phyloP scores from a whole-genome alignment of 2,113 vertebrate genomes.

The Forbesichthys papilliferus region DNA sequence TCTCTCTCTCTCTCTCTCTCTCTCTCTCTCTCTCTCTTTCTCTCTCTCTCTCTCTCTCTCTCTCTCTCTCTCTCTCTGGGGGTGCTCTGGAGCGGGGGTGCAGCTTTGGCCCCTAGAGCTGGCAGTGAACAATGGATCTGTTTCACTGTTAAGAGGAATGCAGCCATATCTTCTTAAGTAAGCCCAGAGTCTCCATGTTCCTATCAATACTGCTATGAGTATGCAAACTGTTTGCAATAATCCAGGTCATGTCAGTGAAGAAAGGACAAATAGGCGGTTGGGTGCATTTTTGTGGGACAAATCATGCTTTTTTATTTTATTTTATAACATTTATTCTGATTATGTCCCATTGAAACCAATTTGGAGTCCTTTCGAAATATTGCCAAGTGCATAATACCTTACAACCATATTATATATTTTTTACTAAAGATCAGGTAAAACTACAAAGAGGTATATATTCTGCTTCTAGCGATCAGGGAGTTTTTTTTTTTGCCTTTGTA shows the following conservation, averaged over 20 bases:
- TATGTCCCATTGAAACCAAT: background rate
- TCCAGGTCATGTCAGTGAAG: background rate
- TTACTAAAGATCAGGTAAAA: constrained; percentile 22
- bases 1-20: background rate
- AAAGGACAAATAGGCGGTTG: background rate
- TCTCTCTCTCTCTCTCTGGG: constrained; percentile 23
- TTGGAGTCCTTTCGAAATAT: background rate
- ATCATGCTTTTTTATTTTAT: background rate
- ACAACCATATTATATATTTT: constrained; percentile 25
- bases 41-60: background rate
- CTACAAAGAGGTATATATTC: constrained; percentile 18
- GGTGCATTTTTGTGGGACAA: background rate
- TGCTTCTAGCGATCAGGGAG: constrained; percentile 48
- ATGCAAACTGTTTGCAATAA: constrained; percentile 2
- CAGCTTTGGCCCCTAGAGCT: constrained; percentile 20
- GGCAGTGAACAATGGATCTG: constrained; percentile 26
- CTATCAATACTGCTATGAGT: background rate
- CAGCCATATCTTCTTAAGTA: background rate
- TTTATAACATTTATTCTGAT: background rate
- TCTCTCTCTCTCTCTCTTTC: background rate
- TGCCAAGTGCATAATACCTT: background rate
- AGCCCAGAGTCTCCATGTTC: background rate
- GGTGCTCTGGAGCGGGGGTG: constrained; percentile 41
- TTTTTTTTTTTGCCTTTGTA: constrained; percentile 36
- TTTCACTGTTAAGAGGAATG: constrained; percentile 13